Evolutionary conservation across 1,140 invertebrate species (phyloP), one percentile per base, ranked within the genome.

Genomic region (Ips typographus): DNA sequence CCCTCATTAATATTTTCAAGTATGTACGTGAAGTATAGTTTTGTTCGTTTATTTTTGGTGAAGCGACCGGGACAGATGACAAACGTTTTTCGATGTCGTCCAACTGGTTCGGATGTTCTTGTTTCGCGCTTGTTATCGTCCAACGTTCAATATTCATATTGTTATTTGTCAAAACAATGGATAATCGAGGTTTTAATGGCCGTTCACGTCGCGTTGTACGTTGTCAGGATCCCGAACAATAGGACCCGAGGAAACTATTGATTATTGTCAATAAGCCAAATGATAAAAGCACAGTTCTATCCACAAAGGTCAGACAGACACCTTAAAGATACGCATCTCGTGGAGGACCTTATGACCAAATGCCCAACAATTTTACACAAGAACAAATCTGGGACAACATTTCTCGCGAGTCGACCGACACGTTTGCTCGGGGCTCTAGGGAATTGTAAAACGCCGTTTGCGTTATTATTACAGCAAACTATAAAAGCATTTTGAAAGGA

Each of bases 1-100:
- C 69, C 69, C 69, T 71, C 69, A 71, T 71, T 65, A 71, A 71
- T 71, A 71, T 65, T 71, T 71, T 58, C 47, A 61, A 49, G 57
- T 55, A 63, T 63, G 51, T 57, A 62, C 64, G 68, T 62, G 52
- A 61, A 68, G 22, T 69, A 62, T 64, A 63, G 42, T 63, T 63
- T 63, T 68, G 55, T 63, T 47, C 40, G 38, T 64, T 61, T 60
- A 40, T 51, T 68, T 62, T 55, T 63, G 8, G 44, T 40, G 51
- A 40, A 40, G 47, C 52, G 41, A 43, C 37, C 59, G 59, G 3
- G 38, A 60, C 5, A 58, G 61, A 69, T 69, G 68, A 69, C 68
- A 69, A 69, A 69, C 68, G 61, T 69, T 63, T 69, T 43, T 69
- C 66, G 62, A 63, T 69, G 59, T 64, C 59, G 22, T 4, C 22